Percentiles rank a stretch among this genome's conserved stretches.
Evolutionary conservation across 2,888 invertebrate genomes (phyloP).

Genomic region (Synergus itoensis): DNA sequence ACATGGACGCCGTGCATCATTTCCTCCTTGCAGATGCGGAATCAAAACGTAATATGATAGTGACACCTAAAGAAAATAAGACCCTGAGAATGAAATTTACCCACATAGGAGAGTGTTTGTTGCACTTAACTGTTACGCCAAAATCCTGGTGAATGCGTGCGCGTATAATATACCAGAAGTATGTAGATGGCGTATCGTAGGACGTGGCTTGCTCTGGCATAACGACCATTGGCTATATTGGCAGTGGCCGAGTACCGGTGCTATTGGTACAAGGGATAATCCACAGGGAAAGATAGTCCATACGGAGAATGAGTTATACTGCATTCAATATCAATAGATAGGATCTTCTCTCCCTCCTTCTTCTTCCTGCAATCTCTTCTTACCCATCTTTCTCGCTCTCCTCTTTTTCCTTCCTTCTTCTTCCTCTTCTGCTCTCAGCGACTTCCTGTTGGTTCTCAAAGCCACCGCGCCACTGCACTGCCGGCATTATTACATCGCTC

Average conservation of each 20-base stretch:
- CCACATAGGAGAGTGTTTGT: too few species aligned
- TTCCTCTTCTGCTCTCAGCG: neutral
- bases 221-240: conserved; percentile 38
- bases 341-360: conserved; percentile 21
- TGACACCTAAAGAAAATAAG: too few species aligned
- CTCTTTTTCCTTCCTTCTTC: neutral
- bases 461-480: conserved; percentile 19
- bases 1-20: neutral
- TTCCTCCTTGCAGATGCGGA: neutral
- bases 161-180: conserved; percentile 23
- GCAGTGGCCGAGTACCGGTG: conserved; percentile 25
- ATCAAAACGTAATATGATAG: neutral
- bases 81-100: neutral
- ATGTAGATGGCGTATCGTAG: conserved; percentile 24
- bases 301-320: conserved; percentile 40
- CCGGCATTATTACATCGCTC: conserved; percentile 30
- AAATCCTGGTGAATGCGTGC: neutral
- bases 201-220: conserved; percentile 32
- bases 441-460: conserved; percentile 36
- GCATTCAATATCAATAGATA: conserved; percentile 42
- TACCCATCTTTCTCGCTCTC: conserved; percentile 30
- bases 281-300: conserved; percentile 38
- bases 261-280: conserved; percentile 41
- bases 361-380: conserved; percentile 22
- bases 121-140: neutral